A percentile compares a stretch with the other conserved stretches of the same genome.
Evolutionary conservation across 2,888 invertebrate genomes (phyloP).

Genomic region (Physocephala rufipes): DNA sequence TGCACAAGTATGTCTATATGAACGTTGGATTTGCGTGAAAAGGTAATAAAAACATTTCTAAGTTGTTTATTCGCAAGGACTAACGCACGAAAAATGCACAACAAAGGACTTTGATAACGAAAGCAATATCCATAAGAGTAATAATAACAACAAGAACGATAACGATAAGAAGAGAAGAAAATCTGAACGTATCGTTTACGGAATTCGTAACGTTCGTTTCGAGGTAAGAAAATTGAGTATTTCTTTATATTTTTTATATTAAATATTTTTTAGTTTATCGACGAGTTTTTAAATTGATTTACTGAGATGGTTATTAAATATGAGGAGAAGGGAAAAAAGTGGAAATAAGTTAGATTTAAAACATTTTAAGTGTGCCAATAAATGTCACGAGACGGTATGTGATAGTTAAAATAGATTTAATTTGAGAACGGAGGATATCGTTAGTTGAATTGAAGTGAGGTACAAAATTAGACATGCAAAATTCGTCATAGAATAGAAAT

Average conservation of each 20-base stretch:
- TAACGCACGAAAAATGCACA: neutral
- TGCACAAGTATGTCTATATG: too few species aligned
- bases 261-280: too few species aligned
- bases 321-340: too few species aligned
- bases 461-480: too few species aligned
- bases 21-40: neutral
- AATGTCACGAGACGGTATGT: too few species aligned
- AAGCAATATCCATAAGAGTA: slow-evolving; percentile 7
- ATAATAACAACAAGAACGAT: slow-evolving; percentile 22
- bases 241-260: slow-evolving; percentile 25
- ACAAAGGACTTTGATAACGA: neutral
- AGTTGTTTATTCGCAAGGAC: neutral
- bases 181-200: slow-evolving; percentile 20
- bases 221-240: slow-evolving; percentile 27
- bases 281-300: slow-evolving; percentile 19
- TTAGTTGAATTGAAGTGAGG: too few species aligned
- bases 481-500: too few species aligned
- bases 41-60: slow-evolving; percentile 29
- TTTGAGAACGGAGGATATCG: too few species aligned
- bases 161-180: slow-evolving; percentile 8
- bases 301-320: too few species aligned
- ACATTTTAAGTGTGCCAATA: too few species aligned
- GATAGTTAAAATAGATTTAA: too few species aligned
- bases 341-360: too few species aligned
- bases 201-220: slow-evolving; percentile 8